Evolutionary conservation across 2,888 invertebrate species (phyloP), one percentile per base, ranked within the genome.

Genomic region (Tetranychus truncatus): DNA sequence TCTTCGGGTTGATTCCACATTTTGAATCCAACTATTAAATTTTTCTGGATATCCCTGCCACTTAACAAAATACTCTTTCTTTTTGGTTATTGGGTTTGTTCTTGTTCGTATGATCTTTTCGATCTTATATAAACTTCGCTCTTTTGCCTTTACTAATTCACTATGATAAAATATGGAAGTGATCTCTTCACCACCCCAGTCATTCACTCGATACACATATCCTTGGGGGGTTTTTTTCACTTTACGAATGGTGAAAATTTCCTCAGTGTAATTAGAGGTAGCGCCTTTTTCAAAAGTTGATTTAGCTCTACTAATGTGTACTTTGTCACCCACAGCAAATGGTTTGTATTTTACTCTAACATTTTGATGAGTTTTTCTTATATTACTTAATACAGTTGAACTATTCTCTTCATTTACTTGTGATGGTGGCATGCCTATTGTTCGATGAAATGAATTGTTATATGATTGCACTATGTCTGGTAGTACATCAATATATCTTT

Each of bases 401-500:
- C n/a, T n/a, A n/a, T n/a, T n/a, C n/a, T n/a, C n/a, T n/a, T n/a
- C n/a, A n/a, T n/a, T n/a, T n/a, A n/a, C n/a, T n/a, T n/a, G n/a
- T n/a, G n/a, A 8, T 20, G 75, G 75, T 45, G 44, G 4, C 66
- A 66, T 34, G 1, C 24, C 45, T 20, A 75, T 75, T 18, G 75
- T 67, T 24, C 73, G 1, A 18, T 75, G 75, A 7, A n/a, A 65
- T 6, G 55, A 74, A 20, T 65, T 67, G 21, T 75, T 75, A 34
- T 75, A 75, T 24, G 34, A 20, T 18, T 66, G 18, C 0, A 75
- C 9, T n/a, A 75, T n/a, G 9, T 75, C n/a, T 18, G 46, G 18
- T 24, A 74, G 73, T 2, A 66, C 44, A 46, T 73, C 74, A 20
- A 73, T 75, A 75, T 81, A 82, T 34, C 34, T 69, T 20, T 9